Conservation (phyloP, 2,113 vertebrate species). For the Labeo rohita region DNA sequence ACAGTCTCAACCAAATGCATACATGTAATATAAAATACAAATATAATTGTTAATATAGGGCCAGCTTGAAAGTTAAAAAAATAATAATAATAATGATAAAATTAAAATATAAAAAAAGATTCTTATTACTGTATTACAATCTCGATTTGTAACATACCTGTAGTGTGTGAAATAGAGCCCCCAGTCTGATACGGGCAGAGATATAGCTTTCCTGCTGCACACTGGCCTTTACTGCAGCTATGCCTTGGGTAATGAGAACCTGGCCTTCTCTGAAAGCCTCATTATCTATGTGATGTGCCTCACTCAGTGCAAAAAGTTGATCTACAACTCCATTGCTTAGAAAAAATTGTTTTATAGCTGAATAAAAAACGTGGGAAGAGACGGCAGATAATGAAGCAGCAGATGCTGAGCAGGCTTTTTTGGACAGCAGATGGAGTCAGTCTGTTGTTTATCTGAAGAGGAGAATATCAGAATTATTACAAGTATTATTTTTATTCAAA, state of each 20-base stretch:
- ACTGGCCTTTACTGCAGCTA: conserved; percentile 58
- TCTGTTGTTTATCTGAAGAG: background rate
- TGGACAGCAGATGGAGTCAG: background rate
- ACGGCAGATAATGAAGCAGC: background rate
- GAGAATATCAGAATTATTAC: background rate
- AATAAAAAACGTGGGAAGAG: background rate
- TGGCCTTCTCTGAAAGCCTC: conserved; percentile 63
- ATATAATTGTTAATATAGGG: no score
- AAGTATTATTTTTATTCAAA: no score
- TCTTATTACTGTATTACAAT: background rate
- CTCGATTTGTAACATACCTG: conserved; percentile 58
- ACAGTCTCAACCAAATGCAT: no score
- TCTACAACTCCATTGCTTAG: background rate
- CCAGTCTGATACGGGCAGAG: conserved; percentile 62
- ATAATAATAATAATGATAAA: no score
- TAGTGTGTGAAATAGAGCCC: conserved; percentile 65
- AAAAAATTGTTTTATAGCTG: background rate
- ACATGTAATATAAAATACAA: no score
- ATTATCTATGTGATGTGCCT: conserved; percentile 63
- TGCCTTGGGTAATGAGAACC: conserved; percentile 60
- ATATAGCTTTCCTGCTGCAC: conserved; percentile 55
- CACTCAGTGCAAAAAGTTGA: background rate
- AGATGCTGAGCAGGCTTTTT: background rate
- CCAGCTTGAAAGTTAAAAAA: background rate
- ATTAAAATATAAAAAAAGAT: no score